Conservation (phyloP, 2,797 vertebrate species). For the Pterois miles region DNA sequence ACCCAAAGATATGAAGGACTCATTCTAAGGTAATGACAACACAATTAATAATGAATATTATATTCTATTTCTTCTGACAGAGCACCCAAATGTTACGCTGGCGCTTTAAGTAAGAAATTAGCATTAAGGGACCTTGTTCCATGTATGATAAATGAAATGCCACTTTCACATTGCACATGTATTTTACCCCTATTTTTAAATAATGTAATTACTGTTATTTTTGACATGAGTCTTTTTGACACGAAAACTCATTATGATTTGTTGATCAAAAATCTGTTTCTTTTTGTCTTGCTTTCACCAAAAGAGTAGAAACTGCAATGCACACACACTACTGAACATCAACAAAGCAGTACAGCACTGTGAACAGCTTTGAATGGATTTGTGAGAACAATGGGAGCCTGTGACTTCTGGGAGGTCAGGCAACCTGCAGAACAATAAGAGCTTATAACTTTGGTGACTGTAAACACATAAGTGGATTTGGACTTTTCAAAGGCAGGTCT, state of each 20-base stretch:
- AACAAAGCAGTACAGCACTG: conserved; percentile 29
- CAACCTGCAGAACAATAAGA: conserved; percentile 7
- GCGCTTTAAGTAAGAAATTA: not conserved
- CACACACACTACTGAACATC: conserved; percentile 14
- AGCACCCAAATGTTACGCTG: too few species aligned
- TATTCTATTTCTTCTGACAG: too few species aligned
- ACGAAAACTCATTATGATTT: not conserved
- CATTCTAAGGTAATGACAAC: too few species aligned
- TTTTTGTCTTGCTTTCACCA: not conserved
- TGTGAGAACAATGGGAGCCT: conserved; percentile 59
- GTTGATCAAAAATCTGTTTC: not conserved
- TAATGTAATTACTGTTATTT: not conserved
- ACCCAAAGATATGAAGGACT: too few species aligned
- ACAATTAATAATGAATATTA: too few species aligned
- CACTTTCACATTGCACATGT: not conserved
- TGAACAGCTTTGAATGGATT: conserved; percentile 55
- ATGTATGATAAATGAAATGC: not conserved
- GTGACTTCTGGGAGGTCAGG: conserved; percentile 47
- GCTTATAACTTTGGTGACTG: conserved; percentile 22
- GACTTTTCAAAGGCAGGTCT: conserved; percentile 13
- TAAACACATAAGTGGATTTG: conserved; percentile 41
- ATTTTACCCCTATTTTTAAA: not conserved
- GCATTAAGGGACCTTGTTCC: not conserved
- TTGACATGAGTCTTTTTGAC: not conserved
- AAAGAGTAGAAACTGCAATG: not conserved